Evolutionary conservation across 1,140 invertebrate species (phyloP).

Genomic region (Periplaneta americana): DNA sequence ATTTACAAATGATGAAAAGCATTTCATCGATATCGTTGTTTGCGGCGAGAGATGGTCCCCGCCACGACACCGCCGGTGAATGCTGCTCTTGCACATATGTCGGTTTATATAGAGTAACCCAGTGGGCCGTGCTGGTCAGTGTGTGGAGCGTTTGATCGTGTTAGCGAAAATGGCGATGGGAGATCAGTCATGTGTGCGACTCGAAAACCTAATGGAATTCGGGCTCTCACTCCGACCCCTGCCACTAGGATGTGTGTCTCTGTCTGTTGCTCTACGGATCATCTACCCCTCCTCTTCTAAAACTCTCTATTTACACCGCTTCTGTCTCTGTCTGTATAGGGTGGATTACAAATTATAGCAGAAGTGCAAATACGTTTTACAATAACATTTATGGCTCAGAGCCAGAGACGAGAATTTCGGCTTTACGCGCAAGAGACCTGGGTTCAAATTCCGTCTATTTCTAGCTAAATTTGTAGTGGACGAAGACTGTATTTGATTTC

Average conservation of each 20-base stretch:
- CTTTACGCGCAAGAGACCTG: no score
- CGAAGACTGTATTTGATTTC: no score
- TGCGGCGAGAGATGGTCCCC: not conserved
- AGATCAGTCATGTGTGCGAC: not conserved
- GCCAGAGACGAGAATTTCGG: no score
- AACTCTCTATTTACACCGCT: not conserved
- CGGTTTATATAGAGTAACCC: not conserved
- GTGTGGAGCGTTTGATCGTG: not conserved
- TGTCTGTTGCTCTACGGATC: not conserved
- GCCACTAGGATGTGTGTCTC: not conserved
- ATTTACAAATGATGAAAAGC: no score
- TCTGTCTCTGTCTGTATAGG: not conserved
- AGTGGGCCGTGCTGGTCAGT: not conserved
- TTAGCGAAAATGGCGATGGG: not conserved
- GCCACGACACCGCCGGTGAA: not conserved
- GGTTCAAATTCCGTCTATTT: no score
- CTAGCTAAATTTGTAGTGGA: no score
- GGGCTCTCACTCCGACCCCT: not conserved
- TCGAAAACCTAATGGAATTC: not conserved
- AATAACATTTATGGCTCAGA: no score
- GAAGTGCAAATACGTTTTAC: no score
- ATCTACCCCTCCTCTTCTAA: not conserved
- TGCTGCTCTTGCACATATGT: not conserved
- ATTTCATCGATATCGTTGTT: not conserved
- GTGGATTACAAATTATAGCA: not conserved